Evolutionary conservation across 2,888 invertebrate species (phyloP), one percentile per base, ranked within the genome.

Genomic region (Aelia acuminata): DNA sequence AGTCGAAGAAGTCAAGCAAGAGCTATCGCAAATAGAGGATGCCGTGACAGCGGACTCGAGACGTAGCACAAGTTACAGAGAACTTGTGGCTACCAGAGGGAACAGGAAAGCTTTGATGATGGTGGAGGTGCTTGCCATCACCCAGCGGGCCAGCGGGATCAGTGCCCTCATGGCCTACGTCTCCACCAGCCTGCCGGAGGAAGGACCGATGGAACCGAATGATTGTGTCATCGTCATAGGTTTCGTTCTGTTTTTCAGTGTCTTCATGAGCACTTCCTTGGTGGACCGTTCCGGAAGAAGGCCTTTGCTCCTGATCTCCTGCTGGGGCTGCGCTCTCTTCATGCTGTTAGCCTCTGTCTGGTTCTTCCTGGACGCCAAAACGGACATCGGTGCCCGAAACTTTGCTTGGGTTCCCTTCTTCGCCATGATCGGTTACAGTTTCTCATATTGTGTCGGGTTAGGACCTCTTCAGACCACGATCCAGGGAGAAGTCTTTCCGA

Each of bases 401-500:
- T 43, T 57, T 88, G 87, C 86, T 22, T 90, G 89, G 88, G 70
- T 88, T n/a, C 90, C 90, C 7, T 90, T 90, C 84, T 85, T 85
- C 43, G 89, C 89, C 8, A 88, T 90, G 50, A 75, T 89, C 43
- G 84, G 84, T 11, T 90, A 90, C 89, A 89, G 90, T 18, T 84
- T 90, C 22, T 91, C 94, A 20, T 94, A 94, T 85, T 93, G 94
- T 0, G 91, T 94, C 1, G 95, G 95, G 0, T 92, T 95, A 39
- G 94, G 94, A 0, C 95, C 94, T 31, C 90, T 95, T 31, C 94
- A 95, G 0, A 95, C 95, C 89, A 94, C 95, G 89, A 93, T 95
- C 92, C 94, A 95, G 90, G 94, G 94, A 0, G 95, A 95, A 91
- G 90, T 95, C 15, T 95, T 95, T 90, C 94, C 95, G 0, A 94